phyloP scores from a whole-genome alignment of 2,888 invertebrate species.

The Cecidostiba fungosa region DNA sequence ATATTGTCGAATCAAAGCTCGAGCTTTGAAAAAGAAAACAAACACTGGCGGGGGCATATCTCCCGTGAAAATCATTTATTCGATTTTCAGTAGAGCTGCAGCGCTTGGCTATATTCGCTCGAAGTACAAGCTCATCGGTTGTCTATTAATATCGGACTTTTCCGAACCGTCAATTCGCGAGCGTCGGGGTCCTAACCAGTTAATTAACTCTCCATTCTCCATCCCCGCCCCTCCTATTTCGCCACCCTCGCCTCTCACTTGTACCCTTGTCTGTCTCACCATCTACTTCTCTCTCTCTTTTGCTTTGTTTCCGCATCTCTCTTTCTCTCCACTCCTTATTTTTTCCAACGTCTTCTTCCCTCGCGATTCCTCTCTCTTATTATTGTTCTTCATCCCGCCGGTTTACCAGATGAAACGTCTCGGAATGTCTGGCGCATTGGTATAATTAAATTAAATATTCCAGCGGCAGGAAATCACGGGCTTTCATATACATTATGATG shows the following conservation, averaged over 20 bases:
- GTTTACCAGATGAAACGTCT: not conserved
- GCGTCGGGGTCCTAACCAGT: constrained; percentile 49
- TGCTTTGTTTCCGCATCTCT: constrained; percentile 11
- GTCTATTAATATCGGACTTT: constrained; percentile 62
- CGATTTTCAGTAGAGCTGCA: constrained; percentile 19
- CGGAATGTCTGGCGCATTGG: constrained; percentile 18
- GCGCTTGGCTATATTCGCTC: too few relatives aligned
- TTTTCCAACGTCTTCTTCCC: constrained; percentile 2
- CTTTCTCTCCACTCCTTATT: not conserved
- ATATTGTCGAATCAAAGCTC: not conserved
- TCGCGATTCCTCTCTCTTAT: not conserved
- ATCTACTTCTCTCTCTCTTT: constrained; percentile 16
- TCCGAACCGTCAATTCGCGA: constrained; percentile 41
- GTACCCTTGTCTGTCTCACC: not conserved
- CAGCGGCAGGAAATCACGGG: not conserved
- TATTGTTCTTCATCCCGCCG: not conserved
- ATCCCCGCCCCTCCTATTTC: constrained; percentile 35
- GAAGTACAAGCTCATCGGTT: constrained; percentile 58
- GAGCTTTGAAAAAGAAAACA: not conserved
- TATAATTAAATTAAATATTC: constrained; percentile 54
- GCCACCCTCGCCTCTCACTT: constrained; percentile 32
- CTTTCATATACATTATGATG: not conserved
- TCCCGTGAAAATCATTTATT: constrained; percentile 22
- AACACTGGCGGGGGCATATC: not conserved
- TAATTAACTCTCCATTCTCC: constrained; percentile 64